Base-by-base conservation (phyloP, 2,113 vertebrate genomes). In the Alexandromys fortis region DNA sequence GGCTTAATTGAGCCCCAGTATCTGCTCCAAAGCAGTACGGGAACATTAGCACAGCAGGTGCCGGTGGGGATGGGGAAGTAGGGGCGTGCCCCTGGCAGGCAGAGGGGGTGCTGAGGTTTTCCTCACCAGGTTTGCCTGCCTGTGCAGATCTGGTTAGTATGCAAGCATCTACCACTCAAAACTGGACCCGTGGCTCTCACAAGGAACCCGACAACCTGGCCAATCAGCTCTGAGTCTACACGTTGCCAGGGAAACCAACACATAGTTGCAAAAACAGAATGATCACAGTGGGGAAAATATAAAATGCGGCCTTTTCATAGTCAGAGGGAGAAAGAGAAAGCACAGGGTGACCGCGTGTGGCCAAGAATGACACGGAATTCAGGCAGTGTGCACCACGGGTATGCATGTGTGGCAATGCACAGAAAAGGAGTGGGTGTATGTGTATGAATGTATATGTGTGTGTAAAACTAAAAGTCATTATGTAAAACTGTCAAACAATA, bases 231-330 rank as follows among this genome's bases (percentile, higher is more conserved):
- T 42, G 21, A 91, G 89, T 86, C 95, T 95, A 28, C 83, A 77
- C 68, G 98, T 98, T 98, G 96, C 98, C 97, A 97, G 94, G 97
- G 97, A 91, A 98, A 98, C 98, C 89, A 87, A 97, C 95, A 97
- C 90, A 97, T 76, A 97, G 94, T 96, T 91, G 87, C 91, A 97
- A 96, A 97, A 90, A 88, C 96, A 95, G 95, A 96, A 95, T 81
- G 96, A 97, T 98, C 97, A 97, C 96, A 96, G 95, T 95, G 96
- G 89, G 73, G 17, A 89, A 97, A 86, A 97, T 68, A 93, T 86
- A 97, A 94, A 97, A 93, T 90, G 94, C 70, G 61, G 73, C 76
- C 92, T 95, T 96, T 96, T 94, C 79, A 65, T 90, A 86, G 63
- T 94, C 49, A 30, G 58, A 42, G 52, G 24, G 76, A 38, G 55